Percentiles rank a stretch among this genome's conserved stretches.
phyloP scores from a whole-genome alignment of 1,140 invertebrate genomes.

The Triops longicaudatus region DNA sequence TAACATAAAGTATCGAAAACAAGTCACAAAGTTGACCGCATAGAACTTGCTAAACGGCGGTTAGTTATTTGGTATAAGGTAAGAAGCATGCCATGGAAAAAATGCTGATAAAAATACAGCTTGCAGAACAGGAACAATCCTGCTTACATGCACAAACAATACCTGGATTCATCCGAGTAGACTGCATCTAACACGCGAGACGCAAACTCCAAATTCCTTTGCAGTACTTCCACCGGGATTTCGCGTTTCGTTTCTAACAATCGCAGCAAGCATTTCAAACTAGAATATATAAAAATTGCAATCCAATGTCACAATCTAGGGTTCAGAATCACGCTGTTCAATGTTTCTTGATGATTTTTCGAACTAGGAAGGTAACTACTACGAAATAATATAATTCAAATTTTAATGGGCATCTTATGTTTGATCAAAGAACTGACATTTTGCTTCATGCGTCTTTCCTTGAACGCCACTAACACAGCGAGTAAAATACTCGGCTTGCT shows the following conservation, averaged over 20 bases:
- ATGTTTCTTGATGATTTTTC: too few relatives aligned
- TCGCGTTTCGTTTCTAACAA: slow-evolving; percentile 67
- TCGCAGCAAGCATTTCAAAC: slow-evolving; percentile 43
- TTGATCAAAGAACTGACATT: too few relatives aligned
- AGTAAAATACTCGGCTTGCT: too few relatives aligned
- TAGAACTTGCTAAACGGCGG: not conserved
- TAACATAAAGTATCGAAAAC: not conserved
- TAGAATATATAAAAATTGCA: not conserved
- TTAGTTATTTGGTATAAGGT: not conserved
- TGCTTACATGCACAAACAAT: slow-evolving; percentile 25
- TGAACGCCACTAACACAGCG: too few relatives aligned
- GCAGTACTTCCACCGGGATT: slow-evolving; percentile 69
- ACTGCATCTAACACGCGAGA: slow-evolving; percentile 77
- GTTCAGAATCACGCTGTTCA: not conserved
- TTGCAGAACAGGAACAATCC: not conserved
- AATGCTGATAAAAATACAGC: not conserved
- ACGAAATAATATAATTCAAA: too few relatives aligned
- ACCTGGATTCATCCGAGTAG: slow-evolving; percentile 78
- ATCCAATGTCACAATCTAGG: not conserved
- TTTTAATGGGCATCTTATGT: too few relatives aligned
- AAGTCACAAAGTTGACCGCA: not conserved
- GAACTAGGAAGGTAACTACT: too few relatives aligned
- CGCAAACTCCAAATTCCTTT: slow-evolving; percentile 76
- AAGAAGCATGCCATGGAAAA: not conserved
- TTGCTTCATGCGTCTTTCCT: too few relatives aligned